Evolutionary conservation across 2,797 vertebrate species (phyloP), one percentile per base, ranked within the genome.

Genomic region (Sparus aurata): DNA sequence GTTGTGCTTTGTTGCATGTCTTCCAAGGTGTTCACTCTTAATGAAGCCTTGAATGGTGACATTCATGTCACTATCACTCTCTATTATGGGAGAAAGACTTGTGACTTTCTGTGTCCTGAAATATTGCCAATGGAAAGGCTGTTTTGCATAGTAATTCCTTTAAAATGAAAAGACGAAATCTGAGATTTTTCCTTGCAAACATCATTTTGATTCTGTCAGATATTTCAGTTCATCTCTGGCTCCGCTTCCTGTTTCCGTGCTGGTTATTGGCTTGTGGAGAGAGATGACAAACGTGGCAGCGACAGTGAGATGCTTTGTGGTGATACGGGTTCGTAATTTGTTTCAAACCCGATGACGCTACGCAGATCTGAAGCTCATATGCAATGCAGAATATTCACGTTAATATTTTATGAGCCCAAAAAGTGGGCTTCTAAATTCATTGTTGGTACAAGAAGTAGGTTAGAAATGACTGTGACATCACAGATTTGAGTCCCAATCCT

Each of bases 371-470:
- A 80, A 69, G 60, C 84, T 87, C 66, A 55, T 81, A 65, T 81
- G 49, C 65, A 81, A 81, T 80, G 83, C 60, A 50, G 79, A 88
- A 82, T 85, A 83, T 89, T 75, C 54, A 61, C 64, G 87, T 85
- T 59, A 77, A 89, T 89, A 88, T 86, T 88, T 88, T 57, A 93
- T 84, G 71, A 85, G 52, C 50, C 77, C 54, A 78, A 74, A 88
- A 88, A 86, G 47, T 65, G 45, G 76, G 79, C 55, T 54, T 84
- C 58, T 60, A 82, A 69, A 84, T 73, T 77, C 62, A 79, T 69
- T 87, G 63, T 85, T 82, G 78, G 69, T 58, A 73, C 30, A 83
- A 85, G 69, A 88, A 90, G 75, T 84, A 70, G 71, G 81, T 73
- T 87, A 85, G 70, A 79, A 80, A 82, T 62, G 34, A 75, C 60